Conservation (phyloP, 2,888 invertebrate species). For the Stenoptilia bipunctidactyla region DNA sequence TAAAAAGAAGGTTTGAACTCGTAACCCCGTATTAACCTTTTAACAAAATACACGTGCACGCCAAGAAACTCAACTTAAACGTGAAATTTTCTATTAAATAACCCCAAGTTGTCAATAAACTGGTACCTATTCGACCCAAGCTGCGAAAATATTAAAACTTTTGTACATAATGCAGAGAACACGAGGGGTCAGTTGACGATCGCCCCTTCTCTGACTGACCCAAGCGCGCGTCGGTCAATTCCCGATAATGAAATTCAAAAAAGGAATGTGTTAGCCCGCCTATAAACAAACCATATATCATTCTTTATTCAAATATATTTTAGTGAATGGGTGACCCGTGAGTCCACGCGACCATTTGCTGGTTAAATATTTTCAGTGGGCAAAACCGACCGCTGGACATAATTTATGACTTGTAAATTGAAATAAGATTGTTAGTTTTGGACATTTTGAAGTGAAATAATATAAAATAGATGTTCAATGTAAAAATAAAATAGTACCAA, state of each 20-base stretch:
- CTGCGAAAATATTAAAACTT: slow-evolving; percentile 59
- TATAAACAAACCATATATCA: slow-evolving; percentile 72
- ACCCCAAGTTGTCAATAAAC: slow-evolving; percentile 31
- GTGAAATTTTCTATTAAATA: slow-evolving; percentile 60
- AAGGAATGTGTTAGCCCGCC: slow-evolving; percentile 60
- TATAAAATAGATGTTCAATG: too few species aligned
- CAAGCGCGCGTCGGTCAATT: slow-evolving; percentile 53
- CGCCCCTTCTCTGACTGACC: slow-evolving; percentile 48
- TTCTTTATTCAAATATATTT: slow-evolving; percentile 65
- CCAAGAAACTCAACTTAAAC: slow-evolving; percentile 59
- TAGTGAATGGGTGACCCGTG: slow-evolving; percentile 64
- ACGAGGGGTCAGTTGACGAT: slow-evolving; percentile 40
- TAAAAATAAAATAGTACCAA: too few species aligned
- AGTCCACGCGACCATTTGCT: slow-evolving; percentile 65
- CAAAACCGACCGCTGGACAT: slow-evolving; percentile 36
- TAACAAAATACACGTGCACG: slow-evolving; percentile 49
- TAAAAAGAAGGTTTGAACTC: slow-evolving; percentile 28
- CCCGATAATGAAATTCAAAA: slow-evolving; percentile 58
- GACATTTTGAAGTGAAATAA: not conserved
- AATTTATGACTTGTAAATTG: slow-evolving; percentile 57
- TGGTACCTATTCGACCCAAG: slow-evolving; percentile 42
- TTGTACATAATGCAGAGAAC: slow-evolving; percentile 52
- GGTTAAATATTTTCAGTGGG: slow-evolving; percentile 67
- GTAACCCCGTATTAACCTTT: slow-evolving; percentile 31
- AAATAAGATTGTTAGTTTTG: slow-evolving; percentile 19